Evolutionary conservation across 2,797 vertebrate genomes (phyloP), one percentile per base, ranked within the genome.

Genomic region (Coranthus polyacanthus): DNA sequence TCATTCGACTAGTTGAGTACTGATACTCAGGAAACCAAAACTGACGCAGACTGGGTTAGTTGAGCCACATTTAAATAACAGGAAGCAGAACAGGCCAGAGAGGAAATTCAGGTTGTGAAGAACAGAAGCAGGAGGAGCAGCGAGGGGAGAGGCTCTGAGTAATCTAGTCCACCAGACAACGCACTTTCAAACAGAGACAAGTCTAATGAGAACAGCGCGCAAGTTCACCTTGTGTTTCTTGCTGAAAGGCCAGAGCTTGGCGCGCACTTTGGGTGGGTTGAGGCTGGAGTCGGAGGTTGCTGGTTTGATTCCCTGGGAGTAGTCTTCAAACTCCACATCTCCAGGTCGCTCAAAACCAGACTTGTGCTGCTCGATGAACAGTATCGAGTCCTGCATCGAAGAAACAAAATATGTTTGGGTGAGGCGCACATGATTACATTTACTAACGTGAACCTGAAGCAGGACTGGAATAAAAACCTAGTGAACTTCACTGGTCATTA

Each of bases 271-370:
- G 0, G 92, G 89, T 0, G 78, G 89, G 50, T 94, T 88, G 45
- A 95, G 90, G 67, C 92, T 93, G 75, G 91, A 94, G 13, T 97
- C 96, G 0, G 93, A 94, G 22, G 82, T 89, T 0, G 90, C 90
- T 0, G 94, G 68, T 90, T 93, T 95, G 79, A 95, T 92, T 53
- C 90, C 93, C 65, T 95, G 94, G 74, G 90, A 94, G 84, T 95
- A 97, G 84, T 97, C 96, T 69, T 97, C 96, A 15, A 96, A 97
- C 45, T 96, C 95, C 65, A 96, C 79, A 1, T 96, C 95, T 2
- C 58, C 87, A 0, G 96, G 96, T 13, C 95, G 92, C 71, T 91
- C 89, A 1, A 94, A 94, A 10, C 96, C 96, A 0, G 95, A 95
- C 75, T 95, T 96, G 79, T 95, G 84, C 79, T 95, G 92, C 69